These are phyloP conservation scores for Zaprionus taronus DNA, from an alignment of 1,140 invertebrate species.

Conservation along the genomic window DNA sequence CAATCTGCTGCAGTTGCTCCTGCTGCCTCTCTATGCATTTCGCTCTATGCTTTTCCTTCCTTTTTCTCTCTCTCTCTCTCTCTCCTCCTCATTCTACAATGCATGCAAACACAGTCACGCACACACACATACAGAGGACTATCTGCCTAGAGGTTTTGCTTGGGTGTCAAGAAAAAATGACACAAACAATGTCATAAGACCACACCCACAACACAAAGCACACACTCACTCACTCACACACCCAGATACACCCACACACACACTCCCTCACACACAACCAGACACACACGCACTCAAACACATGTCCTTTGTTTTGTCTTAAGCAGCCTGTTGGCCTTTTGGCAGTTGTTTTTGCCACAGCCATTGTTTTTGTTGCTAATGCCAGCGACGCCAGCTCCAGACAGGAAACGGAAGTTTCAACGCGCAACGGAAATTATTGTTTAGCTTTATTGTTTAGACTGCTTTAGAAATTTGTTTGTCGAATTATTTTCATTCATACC, in stretches of 20 bases:
- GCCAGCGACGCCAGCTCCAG: conserved; percentile 41
- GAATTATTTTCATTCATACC: conserved; percentile 77
- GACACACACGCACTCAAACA: not conserved
- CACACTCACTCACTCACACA: conserved; percentile 5
- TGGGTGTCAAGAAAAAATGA: conserved; percentile 64
- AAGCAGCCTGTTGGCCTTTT: conserved; percentile 54
- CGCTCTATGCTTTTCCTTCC: not conserved
- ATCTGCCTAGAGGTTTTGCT: conserved; percentile 44
- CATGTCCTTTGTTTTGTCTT: conserved; percentile 67
- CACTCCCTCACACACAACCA: conserved; percentile 14
- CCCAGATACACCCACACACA: not conserved
- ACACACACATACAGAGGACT: not conserved
- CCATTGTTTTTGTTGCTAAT: conserved; percentile 58
- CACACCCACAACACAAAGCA: conserved; percentile 14
- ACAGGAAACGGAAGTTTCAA: conserved; percentile 80
- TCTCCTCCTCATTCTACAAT: conserved; percentile 18
- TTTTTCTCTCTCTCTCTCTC: conserved; percentile 1
- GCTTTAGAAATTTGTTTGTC: conserved; percentile 79
- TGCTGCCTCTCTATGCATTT: not conserved
- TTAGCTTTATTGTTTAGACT: conserved; percentile 80
- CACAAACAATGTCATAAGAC: conserved; percentile 26
- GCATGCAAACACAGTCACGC: not conserved
- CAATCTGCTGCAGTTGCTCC: conserved; percentile 64
- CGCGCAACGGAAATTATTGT: conserved; percentile 79
- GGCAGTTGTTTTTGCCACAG: conserved; percentile 31